A percentile compares a stretch with the other conserved stretches of the same genome.
These are phyloP conservation scores for Tuberolachnus salignus DNA, from an alignment of 2,888 invertebrate genomes.

Conservation along the genomic window DNA sequence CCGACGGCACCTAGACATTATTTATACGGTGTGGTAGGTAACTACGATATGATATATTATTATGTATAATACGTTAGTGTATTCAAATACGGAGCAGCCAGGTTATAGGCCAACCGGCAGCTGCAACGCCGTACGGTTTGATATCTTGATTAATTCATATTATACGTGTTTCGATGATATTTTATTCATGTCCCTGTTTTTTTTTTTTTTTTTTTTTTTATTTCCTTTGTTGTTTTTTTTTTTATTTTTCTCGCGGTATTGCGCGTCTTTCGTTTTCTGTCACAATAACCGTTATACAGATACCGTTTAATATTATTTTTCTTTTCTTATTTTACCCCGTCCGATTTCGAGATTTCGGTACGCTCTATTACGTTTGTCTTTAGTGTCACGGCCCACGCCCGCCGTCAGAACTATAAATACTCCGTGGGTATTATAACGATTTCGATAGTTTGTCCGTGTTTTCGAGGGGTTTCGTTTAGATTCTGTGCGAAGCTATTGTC, in stretches of 20 bases:
- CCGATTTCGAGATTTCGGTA: slow-evolving; percentile 2
- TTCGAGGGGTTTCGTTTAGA: no score
- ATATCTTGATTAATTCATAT: slow-evolving; percentile 35
- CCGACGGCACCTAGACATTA: no score
- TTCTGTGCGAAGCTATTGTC: no score
- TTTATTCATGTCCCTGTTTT: slow-evolving; percentile 14
- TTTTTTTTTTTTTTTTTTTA: no score
- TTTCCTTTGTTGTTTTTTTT: no score
- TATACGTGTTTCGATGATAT: slow-evolving; percentile 4
- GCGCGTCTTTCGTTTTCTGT: background rate
- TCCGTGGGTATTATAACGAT: no score
- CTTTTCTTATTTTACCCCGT: background rate
- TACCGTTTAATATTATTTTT: background rate
- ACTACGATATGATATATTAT: no score
- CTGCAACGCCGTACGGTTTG: background rate
- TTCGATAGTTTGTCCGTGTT: no score
- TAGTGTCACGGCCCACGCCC: background rate
- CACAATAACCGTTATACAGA: background rate
- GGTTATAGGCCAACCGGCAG: slow-evolving; percentile 42
- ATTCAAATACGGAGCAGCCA: slow-evolving; percentile 32
- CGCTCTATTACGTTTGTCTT: background rate
- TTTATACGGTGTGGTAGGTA: no score
- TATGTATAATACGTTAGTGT: no score
- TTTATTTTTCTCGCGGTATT: background rate
- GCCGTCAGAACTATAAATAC: background rate